These are phyloP conservation scores for Episyrphus balteatus DNA, from an alignment of 1,140 invertebrate genomes.

Conservation along the genomic window DNA sequence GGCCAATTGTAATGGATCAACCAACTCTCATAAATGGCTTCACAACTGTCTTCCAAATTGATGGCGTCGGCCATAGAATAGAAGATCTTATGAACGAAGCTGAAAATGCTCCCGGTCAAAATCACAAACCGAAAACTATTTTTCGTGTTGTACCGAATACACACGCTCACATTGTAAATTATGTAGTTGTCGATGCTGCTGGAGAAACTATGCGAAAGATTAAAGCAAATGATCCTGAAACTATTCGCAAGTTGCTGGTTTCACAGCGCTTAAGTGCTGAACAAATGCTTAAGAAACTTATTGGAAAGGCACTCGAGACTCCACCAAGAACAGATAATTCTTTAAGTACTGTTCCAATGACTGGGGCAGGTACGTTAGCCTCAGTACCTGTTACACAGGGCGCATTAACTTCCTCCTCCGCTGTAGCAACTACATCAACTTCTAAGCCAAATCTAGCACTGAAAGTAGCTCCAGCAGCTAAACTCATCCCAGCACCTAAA, in stretches of 20 bases:
- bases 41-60: slow-evolving; percentile 9
- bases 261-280: slow-evolving; percentile 9
- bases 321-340: no score
- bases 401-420: no score
- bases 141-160: slow-evolving; percentile 12
- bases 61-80: slow-evolving; percentile 4
- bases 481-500: no score
- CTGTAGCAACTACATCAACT: no score
- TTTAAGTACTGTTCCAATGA: no score
- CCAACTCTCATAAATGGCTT: slow-evolving; percentile 11
- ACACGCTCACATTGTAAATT: slow-evolving; percentile 11
- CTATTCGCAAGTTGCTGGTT: slow-evolving; percentile 7
- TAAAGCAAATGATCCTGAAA: slow-evolving; percentile 10
- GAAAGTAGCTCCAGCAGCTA: no score
- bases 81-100: slow-evolving; percentile 6
- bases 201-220: slow-evolving; percentile 8
- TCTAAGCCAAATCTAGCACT: no score
- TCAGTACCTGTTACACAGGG: no score
- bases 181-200: slow-evolving; percentile 9
- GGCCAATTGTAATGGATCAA: slow-evolving; percentile 5
- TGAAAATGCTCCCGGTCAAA: background rate
- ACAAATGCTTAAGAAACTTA: slow-evolving; percentile 10
- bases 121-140: slow-evolving; percentile 2
- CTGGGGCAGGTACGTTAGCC: no score
- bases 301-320: background rate